These are phyloP conservation scores for Xylocopa sonorina DNA, from an alignment of 1,140 invertebrate genomes.

Conservation along the genomic window DNA sequence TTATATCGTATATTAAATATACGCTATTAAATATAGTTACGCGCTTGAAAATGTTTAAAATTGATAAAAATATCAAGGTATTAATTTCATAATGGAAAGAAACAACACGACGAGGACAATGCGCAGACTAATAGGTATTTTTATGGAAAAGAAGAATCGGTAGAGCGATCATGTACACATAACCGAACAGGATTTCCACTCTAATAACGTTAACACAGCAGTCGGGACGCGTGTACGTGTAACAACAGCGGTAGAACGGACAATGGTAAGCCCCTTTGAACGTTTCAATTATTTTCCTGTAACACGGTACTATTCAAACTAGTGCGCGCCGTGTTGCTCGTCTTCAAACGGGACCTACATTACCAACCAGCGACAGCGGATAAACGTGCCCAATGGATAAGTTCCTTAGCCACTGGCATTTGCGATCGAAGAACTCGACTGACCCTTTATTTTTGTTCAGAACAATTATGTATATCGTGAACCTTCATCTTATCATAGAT, in stretches of 20 bases:
- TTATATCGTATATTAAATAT: too few species aligned
- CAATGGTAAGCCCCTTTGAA: conserved; percentile 22
- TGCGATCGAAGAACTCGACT: neutral
- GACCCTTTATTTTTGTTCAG: neutral
- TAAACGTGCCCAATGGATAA: conserved; percentile 4
- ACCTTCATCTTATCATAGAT: neutral
- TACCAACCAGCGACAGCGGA: conserved; percentile 32
- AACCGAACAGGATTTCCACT: conserved; percentile 66
- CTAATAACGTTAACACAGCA: conserved; percentile 60
- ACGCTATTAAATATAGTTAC: too few species aligned
- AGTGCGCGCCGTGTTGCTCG: neutral
- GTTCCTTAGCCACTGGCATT: neutral
- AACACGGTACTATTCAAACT: conserved; percentile 26
- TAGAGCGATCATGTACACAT: conserved; percentile 37
- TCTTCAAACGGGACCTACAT: conserved; percentile 38
- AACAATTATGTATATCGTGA: too few species aligned
- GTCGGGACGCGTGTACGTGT: conserved; percentile 11
- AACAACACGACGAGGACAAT: neutral
- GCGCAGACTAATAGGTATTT: neutral
- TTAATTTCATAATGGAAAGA: neutral
- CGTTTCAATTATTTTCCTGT: conserved; percentile 44
- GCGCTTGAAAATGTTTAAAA: neutral
- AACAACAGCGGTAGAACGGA: conserved; percentile 36
- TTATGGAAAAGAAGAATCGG: conserved; percentile 41
- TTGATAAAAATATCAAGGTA: neutral